These are phyloP conservation scores for Apostichopus leukothele DNA, from an alignment of 53 echinoderm and acorn worm genomes.

Conservation along the genomic window DNA sequence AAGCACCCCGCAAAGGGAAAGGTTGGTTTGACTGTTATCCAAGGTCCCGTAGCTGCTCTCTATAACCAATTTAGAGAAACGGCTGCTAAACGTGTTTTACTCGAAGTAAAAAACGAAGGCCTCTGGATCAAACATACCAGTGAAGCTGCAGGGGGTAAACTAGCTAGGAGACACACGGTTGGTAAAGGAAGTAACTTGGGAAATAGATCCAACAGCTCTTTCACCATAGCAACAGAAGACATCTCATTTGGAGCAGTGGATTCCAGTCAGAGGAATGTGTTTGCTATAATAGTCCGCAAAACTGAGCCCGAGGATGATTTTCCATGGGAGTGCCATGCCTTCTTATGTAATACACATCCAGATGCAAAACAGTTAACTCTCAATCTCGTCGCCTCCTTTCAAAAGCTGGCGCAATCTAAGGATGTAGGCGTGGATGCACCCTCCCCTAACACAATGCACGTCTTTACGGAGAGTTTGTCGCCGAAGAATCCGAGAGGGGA, in stretches of 20 bases:
- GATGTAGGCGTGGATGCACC: neutral
- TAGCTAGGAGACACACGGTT: slow-evolving; percentile 3
- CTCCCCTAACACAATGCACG: slow-evolving; percentile 21
- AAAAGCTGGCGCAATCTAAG: slow-evolving; percentile 29
- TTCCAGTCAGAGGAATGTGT: neutral
- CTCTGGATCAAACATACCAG: slow-evolving; percentile 31
- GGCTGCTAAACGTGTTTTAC: slow-evolving; percentile 23
- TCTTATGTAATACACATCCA: slow-evolving; percentile 42
- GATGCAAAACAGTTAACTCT: slow-evolving; percentile 36
- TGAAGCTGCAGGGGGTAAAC: neutral
- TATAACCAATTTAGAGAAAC: slow-evolving; percentile 23
- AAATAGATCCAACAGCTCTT: neutral
- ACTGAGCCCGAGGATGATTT: neutral
- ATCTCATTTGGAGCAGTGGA: slow-evolving; percentile 48
- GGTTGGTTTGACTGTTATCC: slow-evolving; percentile 25
- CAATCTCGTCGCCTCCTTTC: slow-evolving; percentile 34
- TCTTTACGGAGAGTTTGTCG: slow-evolving; percentile 28
- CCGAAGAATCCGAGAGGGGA: neutral
- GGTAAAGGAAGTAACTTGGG: neutral
- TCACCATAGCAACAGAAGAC: slow-evolving; percentile 3
- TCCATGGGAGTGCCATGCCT: slow-evolving; percentile 39
- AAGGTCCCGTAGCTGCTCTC: slow-evolving; percentile 32
- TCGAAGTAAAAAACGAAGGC: slow-evolving; percentile 36
- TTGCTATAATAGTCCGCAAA: slow-evolving; percentile 30
- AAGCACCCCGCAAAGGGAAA: slow-evolving; percentile 36